Evolutionary conservation across 2,113 vertebrate species (phyloP), one percentile per base, ranked within the genome.

Genomic region (Urocynchramus pylzowi): DNA sequence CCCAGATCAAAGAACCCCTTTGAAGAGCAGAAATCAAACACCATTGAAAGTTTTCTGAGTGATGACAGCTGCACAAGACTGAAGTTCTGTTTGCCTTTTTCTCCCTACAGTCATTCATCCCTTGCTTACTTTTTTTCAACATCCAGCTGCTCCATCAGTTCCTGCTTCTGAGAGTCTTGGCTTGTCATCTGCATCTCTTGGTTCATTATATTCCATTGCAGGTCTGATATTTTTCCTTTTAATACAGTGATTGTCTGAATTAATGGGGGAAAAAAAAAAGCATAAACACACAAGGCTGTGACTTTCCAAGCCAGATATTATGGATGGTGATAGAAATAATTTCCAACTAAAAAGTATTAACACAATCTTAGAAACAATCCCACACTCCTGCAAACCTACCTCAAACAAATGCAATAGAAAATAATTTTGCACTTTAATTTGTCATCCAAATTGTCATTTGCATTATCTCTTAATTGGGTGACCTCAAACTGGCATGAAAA

Each of bases 61-160:
- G 91, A 97, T 13, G 42, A 88, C 79, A 93, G 52, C 82, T 93
- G 83, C 77, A 77, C n/a, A 85, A 91, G 54, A 73, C 49, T 92
- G 61, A 93, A 91, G 85, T 71, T 95, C 65, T 82, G 35, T 85
- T 92, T 87, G 71, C 42, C 86, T 89, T 90, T 89, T 91, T 82
- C 90, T 79, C 67, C 84, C 76, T 27, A 37, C 44, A 90, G 64
- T 94, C 77, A 91, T 57, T 90, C 83, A 95, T 67, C 60, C 52
- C n/a, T 70, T n/a, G 73, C 98, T 97, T 98, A 99, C 99, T 98
- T 99, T 82, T 94, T 98, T 76, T 99, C 98, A 65, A 98, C 84
- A 52, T 99, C 99, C 67, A 99, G 93, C 94, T 99, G 99, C 79
- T 99, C 99, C 96, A 98, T 98, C 84, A 99, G 95, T 65, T 99